A percentile compares a stretch with the other conserved stretches of the same genome.
phyloP scores from a whole-genome alignment of 2,888 invertebrate species.

The Tenodera sinensis region DNA sequence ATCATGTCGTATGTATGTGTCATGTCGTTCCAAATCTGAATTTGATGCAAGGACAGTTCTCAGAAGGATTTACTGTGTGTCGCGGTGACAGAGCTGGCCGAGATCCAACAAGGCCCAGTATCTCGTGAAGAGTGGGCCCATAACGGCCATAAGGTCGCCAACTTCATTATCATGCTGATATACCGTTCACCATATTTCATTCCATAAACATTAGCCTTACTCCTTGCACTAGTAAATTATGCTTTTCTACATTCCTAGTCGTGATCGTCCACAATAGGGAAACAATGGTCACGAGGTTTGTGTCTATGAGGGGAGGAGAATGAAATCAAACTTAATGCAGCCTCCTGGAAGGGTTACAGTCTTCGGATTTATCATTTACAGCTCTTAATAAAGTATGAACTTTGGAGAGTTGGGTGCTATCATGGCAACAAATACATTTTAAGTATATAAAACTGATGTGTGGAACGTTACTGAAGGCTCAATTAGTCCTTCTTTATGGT shows the following conservation, averaged over 20 bases:
- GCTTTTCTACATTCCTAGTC: not conserved
- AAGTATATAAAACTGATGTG: too few relatives aligned
- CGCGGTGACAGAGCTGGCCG: not conserved
- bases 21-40: not conserved
- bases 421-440: too few relatives aligned
- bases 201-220: not conserved
- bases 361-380: too few relatives aligned
- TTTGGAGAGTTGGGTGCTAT: too few relatives aligned
- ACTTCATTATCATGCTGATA: not conserved
- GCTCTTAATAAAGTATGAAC: too few relatives aligned
- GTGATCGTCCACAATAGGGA: not conserved
- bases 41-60: not conserved
- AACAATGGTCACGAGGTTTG: not conserved
- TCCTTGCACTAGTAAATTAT: not conserved
- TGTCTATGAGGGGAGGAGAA: too few relatives aligned
- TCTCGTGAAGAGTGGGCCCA: not conserved
- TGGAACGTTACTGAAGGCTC: too few relatives aligned
- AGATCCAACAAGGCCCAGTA: not conserved
- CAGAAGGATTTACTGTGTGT: not conserved
- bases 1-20: not conserved
- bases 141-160: not conserved
- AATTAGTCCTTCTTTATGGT: too few relatives aligned
- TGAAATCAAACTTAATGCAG: too few relatives aligned
- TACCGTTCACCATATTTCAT: not conserved
- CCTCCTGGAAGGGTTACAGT: too few relatives aligned